Base-by-base conservation (phyloP, 2,113 vertebrate species). In the Eleginops maclovinus region DNA sequence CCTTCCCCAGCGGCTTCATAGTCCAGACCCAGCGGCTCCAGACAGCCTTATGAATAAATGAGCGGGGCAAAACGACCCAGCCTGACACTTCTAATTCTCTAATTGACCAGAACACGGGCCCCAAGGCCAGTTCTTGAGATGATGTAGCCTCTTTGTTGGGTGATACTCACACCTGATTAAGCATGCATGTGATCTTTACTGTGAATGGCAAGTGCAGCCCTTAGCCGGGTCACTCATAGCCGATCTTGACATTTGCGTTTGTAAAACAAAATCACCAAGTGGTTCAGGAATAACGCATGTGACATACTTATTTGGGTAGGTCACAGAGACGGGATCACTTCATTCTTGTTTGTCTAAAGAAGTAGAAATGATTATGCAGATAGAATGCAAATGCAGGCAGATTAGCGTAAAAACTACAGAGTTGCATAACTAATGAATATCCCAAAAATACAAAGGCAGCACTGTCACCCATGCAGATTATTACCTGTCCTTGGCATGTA, bases 101-200 rank as follows among this genome's bases (percentile, higher is more conserved):
- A 89, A 91, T 88, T 91, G 90, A 86, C 79, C 82, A 71, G 77
- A 88, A 83, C 81, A 75, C 4, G 8, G 19, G 71, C 83, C 88
- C 59, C 73, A 22, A 56, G 90, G 88, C 79, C 70, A 46, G 17
- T 61, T 86, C 82, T 68, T 65, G 84, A 87, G 84, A 87, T 68
- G 80, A 83, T 56, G 82, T 41, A 10, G 51, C 70, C 73, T 67
- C 65, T 58, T 81, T 75, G 82, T 80, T 85, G 55, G 40, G 68
- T 82, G 71, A 77, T 64, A 66, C 87, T 90, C 84, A 72, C 76
- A 86, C 83, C 84, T 92, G 84, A 91, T 91, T 89, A 91, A 71
- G 49, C 81, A 69, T 59, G 73, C 58, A 4, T 61, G 76, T 83
- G 84, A 82, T 86, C 81, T 85, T 88, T 67, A 64, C 72, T 22